These are phyloP conservation scores for Parochlus steinenii DNA, from an alignment of 2,888 invertebrate genomes.

Conservation along the genomic window DNA sequence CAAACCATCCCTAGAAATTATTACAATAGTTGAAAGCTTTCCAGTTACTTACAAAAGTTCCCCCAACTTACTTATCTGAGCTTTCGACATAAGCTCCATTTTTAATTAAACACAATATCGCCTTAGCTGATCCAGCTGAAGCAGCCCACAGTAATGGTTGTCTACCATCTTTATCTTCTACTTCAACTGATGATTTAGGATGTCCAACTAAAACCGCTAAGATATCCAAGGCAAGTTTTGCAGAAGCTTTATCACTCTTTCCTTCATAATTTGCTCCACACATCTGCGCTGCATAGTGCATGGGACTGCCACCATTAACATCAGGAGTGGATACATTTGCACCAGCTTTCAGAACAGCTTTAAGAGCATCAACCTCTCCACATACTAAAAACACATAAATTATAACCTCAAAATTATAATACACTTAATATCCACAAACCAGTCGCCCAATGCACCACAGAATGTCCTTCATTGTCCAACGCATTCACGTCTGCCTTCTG, in stretches of 20 bases:
- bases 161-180: conserved; percentile 79
- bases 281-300: conserved; percentile 97
- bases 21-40: neutral
- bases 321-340: conserved; percentile 81
- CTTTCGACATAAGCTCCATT: conserved; percentile 71
- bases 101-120: conserved; percentile 73
- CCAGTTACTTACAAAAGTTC: neutral
- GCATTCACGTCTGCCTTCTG: conserved; percentile 83
- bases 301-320: conserved; percentile 84
- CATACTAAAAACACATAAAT: conserved; percentile 48
- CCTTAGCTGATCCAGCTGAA: conserved; percentile 87
- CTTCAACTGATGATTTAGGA: conserved; percentile 65
- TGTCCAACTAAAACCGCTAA: conserved; percentile 64
- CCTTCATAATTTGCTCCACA: conserved; percentile 65
- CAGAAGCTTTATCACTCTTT: conserved; percentile 24
- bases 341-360: conserved; percentile 68
- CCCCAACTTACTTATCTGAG: conserved; percentile 45
- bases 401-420: neutral
- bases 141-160: conserved; percentile 96
- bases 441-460: conserved; percentile 95
- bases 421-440: conserved; percentile 36
- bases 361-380: conserved; percentile 77
- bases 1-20: conserved; percentile 64
- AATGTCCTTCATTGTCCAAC: conserved; percentile 85
- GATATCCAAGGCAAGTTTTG: conserved; percentile 35